A percentile compares a stretch with the other conserved stretches of the same genome.
Conservation (phyloP, 2,797 vertebrate species). For the Hoplostethus atlanticus region DNA sequence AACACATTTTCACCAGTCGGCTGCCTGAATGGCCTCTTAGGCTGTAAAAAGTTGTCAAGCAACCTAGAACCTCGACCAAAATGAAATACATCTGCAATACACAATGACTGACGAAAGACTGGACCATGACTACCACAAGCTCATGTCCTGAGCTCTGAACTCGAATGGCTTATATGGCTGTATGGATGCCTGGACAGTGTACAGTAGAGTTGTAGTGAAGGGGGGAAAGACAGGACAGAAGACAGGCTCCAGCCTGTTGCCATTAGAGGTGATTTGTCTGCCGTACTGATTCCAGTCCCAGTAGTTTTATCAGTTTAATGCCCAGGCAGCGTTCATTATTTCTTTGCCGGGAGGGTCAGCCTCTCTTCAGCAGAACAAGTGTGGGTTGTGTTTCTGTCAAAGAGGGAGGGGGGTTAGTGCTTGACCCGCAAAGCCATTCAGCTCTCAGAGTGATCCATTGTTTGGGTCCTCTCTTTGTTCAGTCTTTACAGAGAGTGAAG, state of each 20-base stretch:
- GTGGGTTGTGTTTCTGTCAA: constrained; percentile 86
- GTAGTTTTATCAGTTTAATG: constrained; percentile 85
- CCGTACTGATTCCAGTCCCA: constrained; percentile 78
- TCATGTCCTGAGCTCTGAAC: constrained; percentile 64
- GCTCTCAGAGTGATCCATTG: constrained; percentile 85
- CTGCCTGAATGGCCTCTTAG: constrained; percentile 36
- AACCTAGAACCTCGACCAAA: constrained; percentile 29
- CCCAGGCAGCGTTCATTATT: constrained; percentile 83
- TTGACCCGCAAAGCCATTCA: constrained; percentile 86
- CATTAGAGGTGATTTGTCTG: constrained; percentile 83
- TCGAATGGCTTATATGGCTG: constrained; percentile 47
- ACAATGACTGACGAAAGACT: constrained; percentile 20
- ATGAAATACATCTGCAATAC: constrained; percentile 10
- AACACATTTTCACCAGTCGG: constrained; percentile 58
- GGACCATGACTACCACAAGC: constrained; percentile 32
- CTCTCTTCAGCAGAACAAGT: constrained; percentile 88
- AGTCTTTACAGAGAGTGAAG: constrained; percentile 77
- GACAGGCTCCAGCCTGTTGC: constrained; percentile 76
- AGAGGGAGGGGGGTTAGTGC: constrained; percentile 80
- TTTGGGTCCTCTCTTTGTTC: constrained; percentile 87
- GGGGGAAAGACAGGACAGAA: constrained; percentile 67
- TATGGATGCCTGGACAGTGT: constrained; percentile 79
- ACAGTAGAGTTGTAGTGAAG: constrained; percentile 71
- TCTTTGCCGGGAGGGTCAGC: constrained; percentile 82
- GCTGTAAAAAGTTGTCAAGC: constrained; percentile 29